Evolutionary conservation across 1,140 invertebrate species (phyloP).

Genomic region (Pogonomyrmex californicus): DNA sequence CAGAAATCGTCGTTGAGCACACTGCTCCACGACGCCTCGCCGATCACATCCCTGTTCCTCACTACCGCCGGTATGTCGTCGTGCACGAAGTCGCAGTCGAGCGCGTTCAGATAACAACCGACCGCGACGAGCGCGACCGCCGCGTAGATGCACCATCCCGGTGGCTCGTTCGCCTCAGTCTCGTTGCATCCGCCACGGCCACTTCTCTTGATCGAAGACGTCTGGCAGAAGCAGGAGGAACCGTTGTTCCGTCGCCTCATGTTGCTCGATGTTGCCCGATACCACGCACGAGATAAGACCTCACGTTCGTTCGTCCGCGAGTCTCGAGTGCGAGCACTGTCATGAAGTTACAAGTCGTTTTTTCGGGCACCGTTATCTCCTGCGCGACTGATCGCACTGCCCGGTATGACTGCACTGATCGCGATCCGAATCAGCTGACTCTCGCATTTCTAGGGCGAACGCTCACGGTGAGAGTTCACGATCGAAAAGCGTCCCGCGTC

Average conservation of each 20-base stretch:
- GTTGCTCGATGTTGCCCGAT: slow-evolving; percentile 39
- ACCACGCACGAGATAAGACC: slow-evolving; percentile 46
- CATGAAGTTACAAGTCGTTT: slow-evolving; percentile 55
- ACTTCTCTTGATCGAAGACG: slow-evolving; percentile 53
- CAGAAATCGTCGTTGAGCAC: slow-evolving; percentile 96
- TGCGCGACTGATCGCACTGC: slow-evolving; percentile 29
- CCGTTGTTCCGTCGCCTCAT: slow-evolving; percentile 81
- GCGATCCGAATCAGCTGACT: slow-evolving; percentile 41
- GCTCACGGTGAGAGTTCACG: background rate
- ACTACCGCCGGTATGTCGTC: slow-evolving; percentile 96
- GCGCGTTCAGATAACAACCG: slow-evolving; percentile 92
- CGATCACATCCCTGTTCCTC: slow-evolving; percentile 94
- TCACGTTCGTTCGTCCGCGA: slow-evolving; percentile 58
- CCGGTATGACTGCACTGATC: slow-evolving; percentile 32
- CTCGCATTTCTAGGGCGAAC: slow-evolving; percentile 67
- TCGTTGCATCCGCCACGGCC: slow-evolving; percentile 66
- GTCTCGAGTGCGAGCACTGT: slow-evolving; percentile 39
- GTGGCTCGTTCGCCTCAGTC: slow-evolving; percentile 76
- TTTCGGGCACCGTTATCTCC: slow-evolving; percentile 60
- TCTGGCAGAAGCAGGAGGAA: slow-evolving; percentile 74
- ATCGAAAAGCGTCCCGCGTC: background rate
- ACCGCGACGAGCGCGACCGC: slow-evolving; percentile 90
- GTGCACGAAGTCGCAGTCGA: slow-evolving; percentile 95
- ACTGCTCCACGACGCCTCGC: slow-evolving; percentile 88
- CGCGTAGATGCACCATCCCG: slow-evolving; percentile 87